Conservation (phyloP, 2,113 vertebrate species). For the Cottus gobio region DNA sequence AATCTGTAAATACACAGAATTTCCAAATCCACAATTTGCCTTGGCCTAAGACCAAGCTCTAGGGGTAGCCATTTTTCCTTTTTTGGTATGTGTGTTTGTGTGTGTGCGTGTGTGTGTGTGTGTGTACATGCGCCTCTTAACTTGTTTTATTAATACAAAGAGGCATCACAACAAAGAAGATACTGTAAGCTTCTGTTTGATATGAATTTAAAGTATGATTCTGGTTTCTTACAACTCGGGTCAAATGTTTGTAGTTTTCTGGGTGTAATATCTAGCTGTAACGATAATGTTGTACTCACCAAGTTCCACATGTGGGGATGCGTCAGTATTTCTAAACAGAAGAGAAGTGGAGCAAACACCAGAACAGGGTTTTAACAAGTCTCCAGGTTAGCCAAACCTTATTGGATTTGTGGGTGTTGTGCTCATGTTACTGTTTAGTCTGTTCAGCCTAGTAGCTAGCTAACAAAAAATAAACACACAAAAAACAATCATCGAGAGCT, state of each 20-base stretch:
- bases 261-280: background rate
- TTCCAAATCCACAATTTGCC: slow-evolving; percentile 44
- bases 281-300: background rate
- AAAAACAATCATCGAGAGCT: background rate
- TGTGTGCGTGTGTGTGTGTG: background rate
- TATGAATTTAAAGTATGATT: slow-evolving; percentile 41
- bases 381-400: background rate
- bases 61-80: slow-evolving; percentile 45
- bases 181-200: slow-evolving; percentile 32
- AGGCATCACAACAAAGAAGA: slow-evolving; percentile 18
- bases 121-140: slow-evolving; percentile 20
- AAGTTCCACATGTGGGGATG: background rate
- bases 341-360: background rate
- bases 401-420: background rate
- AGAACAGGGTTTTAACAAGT: background rate
- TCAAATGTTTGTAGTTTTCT: slow-evolving; percentile 19
- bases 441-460: no score
- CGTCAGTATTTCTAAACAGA: background rate
- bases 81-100: slow-evolving; percentile 8
- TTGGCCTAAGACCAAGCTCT: slow-evolving; percentile 54
- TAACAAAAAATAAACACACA: background rate
- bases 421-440: background rate
- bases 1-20: slow-evolving; percentile 55
- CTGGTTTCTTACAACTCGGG: slow-evolving; percentile 1
- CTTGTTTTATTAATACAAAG: slow-evolving; percentile 44